phyloP scores from a whole-genome alignment of 2,113 vertebrate genomes.

The Nothobranchius kuhntae region DNA sequence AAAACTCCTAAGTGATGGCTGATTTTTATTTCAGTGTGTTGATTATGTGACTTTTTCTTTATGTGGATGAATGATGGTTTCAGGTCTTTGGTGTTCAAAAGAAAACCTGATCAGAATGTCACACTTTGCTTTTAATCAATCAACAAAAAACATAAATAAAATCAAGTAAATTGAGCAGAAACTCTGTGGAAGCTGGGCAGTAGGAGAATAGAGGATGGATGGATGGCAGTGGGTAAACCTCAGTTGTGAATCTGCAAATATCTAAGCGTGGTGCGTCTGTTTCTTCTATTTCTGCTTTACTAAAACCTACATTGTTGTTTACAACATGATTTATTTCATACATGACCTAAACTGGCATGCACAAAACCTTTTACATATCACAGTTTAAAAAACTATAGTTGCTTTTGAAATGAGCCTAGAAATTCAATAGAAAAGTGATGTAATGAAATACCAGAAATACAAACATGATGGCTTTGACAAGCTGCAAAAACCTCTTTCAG shows the following conservation, averaged over 20 bases:
- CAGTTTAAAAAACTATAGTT: conserved; percentile 2
- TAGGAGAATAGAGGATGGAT: conserved; percentile 19
- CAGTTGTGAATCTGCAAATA: too few species aligned
- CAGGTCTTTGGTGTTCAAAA: conserved; percentile 51
- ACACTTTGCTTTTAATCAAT: too few species aligned
- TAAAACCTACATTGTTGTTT: not conserved
- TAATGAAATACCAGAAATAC: conserved; percentile 20
- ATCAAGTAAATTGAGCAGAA: conserved; percentile 17
- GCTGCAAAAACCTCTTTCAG: conserved; percentile 10
- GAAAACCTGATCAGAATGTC: conserved; percentile 4
- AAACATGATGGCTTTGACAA: conserved; percentile 38
- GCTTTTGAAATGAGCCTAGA: conserved; percentile 50
- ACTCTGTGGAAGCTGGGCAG: conserved; percentile 4
- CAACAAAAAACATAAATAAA: conserved; percentile 4
- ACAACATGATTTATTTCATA: conserved; percentile 9
- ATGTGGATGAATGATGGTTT: not conserved
- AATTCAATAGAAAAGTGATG: conserved; percentile 53
- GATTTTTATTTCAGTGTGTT: not conserved
- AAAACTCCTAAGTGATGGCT: not conserved
- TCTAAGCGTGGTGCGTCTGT: not conserved
- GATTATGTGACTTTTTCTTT: not conserved
- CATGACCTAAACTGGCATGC: conserved; percentile 37
- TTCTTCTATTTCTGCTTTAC: conserved; percentile 8
- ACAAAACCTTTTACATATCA: conserved; percentile 17
- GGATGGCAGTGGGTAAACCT: conserved; percentile 22